Conservation (phyloP, 2,113 vertebrate genomes). For the Myotis lucifugus region DNA sequence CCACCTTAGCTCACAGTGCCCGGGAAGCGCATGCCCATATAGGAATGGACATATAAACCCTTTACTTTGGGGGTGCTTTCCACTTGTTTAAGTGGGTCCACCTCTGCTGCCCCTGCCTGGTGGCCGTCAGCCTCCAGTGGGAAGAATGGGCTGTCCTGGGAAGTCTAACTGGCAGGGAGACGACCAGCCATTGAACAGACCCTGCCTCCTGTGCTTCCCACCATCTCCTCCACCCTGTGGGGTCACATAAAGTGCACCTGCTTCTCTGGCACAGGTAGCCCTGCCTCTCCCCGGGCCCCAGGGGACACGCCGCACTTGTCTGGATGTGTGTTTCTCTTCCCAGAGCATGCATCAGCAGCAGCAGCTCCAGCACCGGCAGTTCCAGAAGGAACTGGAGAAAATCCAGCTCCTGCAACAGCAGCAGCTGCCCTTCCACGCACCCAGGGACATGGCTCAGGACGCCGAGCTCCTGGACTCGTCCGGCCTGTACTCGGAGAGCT, state of each 20-base stretch:
- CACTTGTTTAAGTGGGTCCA: not conserved
- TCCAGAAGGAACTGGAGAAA: slow-evolving; percentile 94
- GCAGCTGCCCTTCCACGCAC: slow-evolving; percentile 88
- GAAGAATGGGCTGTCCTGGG: not conserved
- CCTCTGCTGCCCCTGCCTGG: not conserved
- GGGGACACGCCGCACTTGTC: rapidly evolving
- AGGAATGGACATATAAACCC: not conserved
- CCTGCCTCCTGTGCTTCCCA: not conserved
- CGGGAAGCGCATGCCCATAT: not conserved
- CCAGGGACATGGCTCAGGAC: slow-evolving; percentile 84
- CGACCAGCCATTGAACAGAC: rapidly evolving
- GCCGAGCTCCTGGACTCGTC: slow-evolving; percentile 88
- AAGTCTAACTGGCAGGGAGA: not conserved
- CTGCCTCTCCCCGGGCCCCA: not conserved
- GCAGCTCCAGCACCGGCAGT: slow-evolving; percentile 94
- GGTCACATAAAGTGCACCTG: not conserved
- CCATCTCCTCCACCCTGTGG: rapidly evolving
- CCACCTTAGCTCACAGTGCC: not conserved
- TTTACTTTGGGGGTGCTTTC: not conserved
- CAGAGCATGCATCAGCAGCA: slow-evolving; percentile 94
- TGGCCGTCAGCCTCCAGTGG: not conserved
- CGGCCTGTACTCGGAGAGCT: slow-evolving; percentile 88
- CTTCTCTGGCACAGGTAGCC: not conserved
- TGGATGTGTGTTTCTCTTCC: slow-evolving; percentile 7
- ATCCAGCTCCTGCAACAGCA: slow-evolving; percentile 94